phyloP scores from a whole-genome alignment of 2,113 vertebrate species.

The Cyphomyrus plagiostoma region DNA sequence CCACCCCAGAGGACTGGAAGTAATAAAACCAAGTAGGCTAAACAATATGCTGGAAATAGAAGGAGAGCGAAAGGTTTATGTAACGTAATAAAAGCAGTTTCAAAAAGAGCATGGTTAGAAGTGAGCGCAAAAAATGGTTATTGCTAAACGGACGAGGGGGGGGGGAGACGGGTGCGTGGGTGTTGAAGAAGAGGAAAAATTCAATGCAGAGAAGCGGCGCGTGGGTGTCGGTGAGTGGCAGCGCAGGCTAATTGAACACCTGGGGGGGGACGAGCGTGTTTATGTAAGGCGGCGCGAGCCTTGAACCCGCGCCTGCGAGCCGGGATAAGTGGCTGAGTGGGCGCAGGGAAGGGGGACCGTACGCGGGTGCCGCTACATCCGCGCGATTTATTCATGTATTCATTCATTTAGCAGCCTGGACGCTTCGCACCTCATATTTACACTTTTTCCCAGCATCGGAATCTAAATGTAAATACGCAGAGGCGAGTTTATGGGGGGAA shows the following conservation, averaged over 20 bases:
- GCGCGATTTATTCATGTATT: constrained; percentile 33
- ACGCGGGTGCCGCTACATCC: constrained; percentile 10
- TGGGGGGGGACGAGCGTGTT: constrained; percentile 43
- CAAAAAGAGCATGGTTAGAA: constrained; percentile 16
- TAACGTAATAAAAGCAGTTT: background rate
- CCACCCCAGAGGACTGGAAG: background rate
- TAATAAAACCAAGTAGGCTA: background rate
- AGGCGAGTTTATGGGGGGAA: background rate
- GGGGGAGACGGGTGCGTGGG: constrained; percentile 55
- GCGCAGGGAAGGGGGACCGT: constrained; percentile 29
- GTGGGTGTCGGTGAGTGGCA: constrained; percentile 60
- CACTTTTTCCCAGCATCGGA: constrained; percentile 21
- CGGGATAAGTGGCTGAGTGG: constrained; percentile 39
- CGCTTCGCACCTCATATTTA: constrained; percentile 43
- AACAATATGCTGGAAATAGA: constrained; percentile 18
- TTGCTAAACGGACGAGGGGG: constrained; percentile 31
- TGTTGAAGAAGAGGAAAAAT: constrained; percentile 48
- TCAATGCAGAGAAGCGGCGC: constrained; percentile 43
- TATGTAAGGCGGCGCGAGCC: constrained; percentile 48
- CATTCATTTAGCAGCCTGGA: constrained; percentile 40
- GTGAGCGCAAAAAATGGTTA: constrained; percentile 10
- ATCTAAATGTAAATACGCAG: constrained; percentile 9
- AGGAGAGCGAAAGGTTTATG: background rate
- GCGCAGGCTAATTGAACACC: constrained; percentile 55
- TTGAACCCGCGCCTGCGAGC: constrained; percentile 38